Base-by-base conservation (phyloP, 1,140 invertebrate genomes). In the Lepidurus packardi region DNA sequence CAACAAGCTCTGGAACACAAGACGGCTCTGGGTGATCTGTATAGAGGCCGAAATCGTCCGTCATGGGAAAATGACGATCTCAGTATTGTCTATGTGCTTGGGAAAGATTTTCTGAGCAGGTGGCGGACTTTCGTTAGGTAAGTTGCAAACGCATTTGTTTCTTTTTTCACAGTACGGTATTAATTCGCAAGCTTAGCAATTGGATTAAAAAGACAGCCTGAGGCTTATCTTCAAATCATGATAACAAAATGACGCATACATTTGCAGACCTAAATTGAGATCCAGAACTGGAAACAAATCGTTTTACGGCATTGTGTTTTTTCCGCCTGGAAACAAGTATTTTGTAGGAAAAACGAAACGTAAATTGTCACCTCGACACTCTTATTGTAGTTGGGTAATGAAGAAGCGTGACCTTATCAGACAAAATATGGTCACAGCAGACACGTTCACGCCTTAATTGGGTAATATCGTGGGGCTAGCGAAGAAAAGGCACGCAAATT, bases 81-180 rank as follows among this genome's bases (percentile, higher is more conserved):
- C 16, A 78, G 73, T 8, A 76, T 77, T 13, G 77, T 83, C 10
- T 83, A 82, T 80, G 78, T 85, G 41, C 80, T 85, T 25, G 83
- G 80, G 80, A 78, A 80, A 25, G 79, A 79, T 7, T 86, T 85
- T 81, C 78, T 86, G 0, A 82, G 83, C 21, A 80, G 81, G 43
- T 86, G 85, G 86, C 81, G 83, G 73, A 83, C 82, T 75, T 85
- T 85, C 80, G 79, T 86, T 34, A 83, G 80, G 83, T 83, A 78
- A 78, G 80, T 76, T 75, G 21, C 4, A 73, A 24, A 13, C 73
- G 1, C 0, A 8, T 73, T 21, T 73, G 10, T 24, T 73, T 21
- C 11, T 73, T 73, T 24, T 73, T 73, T 73, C 3, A 13, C 73
- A 73, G 10, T 73, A 21, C 73, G 16, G 11, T 34, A 73, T 24